A percentile compares a stretch with the other conserved stretches of the same genome.
These are phyloP conservation scores for Diadumene lineata DNA, from an alignment of 92 coral and sea anemone species.

Conservation along the genomic window DNA sequence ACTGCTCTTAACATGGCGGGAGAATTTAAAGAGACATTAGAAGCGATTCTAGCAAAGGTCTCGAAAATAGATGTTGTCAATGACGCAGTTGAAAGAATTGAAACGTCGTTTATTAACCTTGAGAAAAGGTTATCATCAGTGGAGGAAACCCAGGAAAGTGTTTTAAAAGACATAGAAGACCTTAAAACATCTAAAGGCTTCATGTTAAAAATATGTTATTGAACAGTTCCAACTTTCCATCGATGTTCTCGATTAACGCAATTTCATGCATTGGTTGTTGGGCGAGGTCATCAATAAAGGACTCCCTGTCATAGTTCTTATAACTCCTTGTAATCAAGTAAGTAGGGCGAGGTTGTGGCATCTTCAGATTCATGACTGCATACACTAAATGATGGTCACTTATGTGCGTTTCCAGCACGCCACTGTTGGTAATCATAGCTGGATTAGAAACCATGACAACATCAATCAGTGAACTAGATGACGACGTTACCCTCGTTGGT, in stretches of 20 bases:
- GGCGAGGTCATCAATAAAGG: conserved; percentile 20
- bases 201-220: neutral
- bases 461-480: conserved; percentile 27
- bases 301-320: conserved; percentile 27
- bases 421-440: conserved; percentile 29
- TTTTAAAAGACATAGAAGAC: no score
- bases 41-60: no score
- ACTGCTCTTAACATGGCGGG: no score
- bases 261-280: conserved; percentile 39
- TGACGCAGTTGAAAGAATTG: no score
- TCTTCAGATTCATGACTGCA: conserved; percentile 44
- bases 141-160: no score
- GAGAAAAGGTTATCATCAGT: no score
- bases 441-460: no score
- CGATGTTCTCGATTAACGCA: conserved; percentile 24
- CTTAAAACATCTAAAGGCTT: no score
- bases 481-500: conserved; percentile 30
- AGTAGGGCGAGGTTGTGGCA: conserved; percentile 26
- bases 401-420: conserved; percentile 41
- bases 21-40: no score
- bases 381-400: conserved; percentile 56
- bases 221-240: conserved; percentile 37
- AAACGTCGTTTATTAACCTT: no score
- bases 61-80: no score
- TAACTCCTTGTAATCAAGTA: conserved; percentile 35